phyloP scores from a whole-genome alignment of 2,797 vertebrate genomes.

The Hylomyscus alleni region DNA sequence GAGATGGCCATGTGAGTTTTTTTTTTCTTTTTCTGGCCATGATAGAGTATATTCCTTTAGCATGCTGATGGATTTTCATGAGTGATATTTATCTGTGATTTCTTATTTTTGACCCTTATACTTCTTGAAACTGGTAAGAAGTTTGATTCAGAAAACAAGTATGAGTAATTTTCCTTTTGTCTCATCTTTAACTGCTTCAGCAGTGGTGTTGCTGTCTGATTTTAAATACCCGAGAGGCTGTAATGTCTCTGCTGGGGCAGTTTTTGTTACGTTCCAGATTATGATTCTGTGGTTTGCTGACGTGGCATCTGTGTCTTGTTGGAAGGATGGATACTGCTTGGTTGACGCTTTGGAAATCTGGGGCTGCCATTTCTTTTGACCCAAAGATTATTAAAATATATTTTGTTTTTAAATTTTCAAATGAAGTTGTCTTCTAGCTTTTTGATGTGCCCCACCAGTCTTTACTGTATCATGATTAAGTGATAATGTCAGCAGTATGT shows the following conservation, averaged over 20 bases:
- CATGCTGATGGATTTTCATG: not conserved
- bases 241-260: not conserved
- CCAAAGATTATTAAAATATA: not conserved
- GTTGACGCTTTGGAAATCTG: not conserved
- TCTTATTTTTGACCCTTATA: not conserved
- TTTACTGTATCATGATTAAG: not conserved
- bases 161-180: not conserved
- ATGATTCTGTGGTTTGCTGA: not conserved
- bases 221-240: not conserved
- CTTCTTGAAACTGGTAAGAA: not conserved
- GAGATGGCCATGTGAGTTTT: not conserved
- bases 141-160: constrained; percentile 16
- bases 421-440: not conserved
- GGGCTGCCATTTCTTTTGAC: not conserved
- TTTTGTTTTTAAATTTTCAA: not conserved
- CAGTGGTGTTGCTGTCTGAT: not conserved
- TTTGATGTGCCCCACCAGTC: not conserved
- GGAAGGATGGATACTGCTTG: not conserved
- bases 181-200: not conserved
- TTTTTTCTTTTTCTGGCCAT: not conserved
- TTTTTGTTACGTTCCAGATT: not conserved
- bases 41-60: constrained; percentile 13
- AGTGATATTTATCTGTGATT: constrained; percentile 16
- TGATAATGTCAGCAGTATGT: not conserved
- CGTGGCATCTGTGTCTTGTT: not conserved